phyloP scores from a whole-genome alignment of 2,113 vertebrate species.

The Sorex fumeus region DNA sequence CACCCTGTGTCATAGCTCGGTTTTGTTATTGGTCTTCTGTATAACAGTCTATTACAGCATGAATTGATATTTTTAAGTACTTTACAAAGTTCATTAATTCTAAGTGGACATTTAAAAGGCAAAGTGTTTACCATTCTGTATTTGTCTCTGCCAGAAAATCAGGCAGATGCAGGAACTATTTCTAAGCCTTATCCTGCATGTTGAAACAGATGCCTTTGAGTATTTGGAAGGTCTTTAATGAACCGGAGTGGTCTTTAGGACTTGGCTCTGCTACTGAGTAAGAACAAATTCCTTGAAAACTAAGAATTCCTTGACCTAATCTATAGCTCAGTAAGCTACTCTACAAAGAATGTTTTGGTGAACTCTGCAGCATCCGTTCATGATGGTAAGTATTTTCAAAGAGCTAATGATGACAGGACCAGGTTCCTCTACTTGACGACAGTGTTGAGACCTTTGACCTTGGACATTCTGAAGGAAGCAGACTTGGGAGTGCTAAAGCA shows the following conservation, averaged over 20 bases:
- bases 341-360: slow-evolving; percentile 75
- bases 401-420: slow-evolving; percentile 8
- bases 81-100: slow-evolving; percentile 63
- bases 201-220: slow-evolving; percentile 48
- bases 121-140: slow-evolving; percentile 31
- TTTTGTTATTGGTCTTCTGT: slow-evolving; percentile 46
- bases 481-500: slow-evolving; percentile 57
- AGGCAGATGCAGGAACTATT: slow-evolving; percentile 48
- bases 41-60: slow-evolving; percentile 46
- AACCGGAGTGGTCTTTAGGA: slow-evolving; percentile 48
- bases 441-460: slow-evolving; percentile 63
- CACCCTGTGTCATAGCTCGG: slow-evolving; percentile 49
- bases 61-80: slow-evolving; percentile 59
- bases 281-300: slow-evolving; percentile 40
- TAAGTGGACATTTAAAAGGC: slow-evolving; percentile 56
- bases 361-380: slow-evolving; percentile 54
- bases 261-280: slow-evolving; percentile 66
- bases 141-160: slow-evolving; percentile 47
- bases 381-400: slow-evolving; percentile 81
- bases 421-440: slow-evolving; percentile 55
- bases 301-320: slow-evolving; percentile 69
- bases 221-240: slow-evolving; percentile 39
- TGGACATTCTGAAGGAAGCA: slow-evolving; percentile 68
- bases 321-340: slow-evolving; percentile 66
- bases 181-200: slow-evolving; percentile 39